Evolutionary conservation across 2,797 vertebrate genomes (phyloP).

Genomic region (Microcaecilia unicolor): DNA sequence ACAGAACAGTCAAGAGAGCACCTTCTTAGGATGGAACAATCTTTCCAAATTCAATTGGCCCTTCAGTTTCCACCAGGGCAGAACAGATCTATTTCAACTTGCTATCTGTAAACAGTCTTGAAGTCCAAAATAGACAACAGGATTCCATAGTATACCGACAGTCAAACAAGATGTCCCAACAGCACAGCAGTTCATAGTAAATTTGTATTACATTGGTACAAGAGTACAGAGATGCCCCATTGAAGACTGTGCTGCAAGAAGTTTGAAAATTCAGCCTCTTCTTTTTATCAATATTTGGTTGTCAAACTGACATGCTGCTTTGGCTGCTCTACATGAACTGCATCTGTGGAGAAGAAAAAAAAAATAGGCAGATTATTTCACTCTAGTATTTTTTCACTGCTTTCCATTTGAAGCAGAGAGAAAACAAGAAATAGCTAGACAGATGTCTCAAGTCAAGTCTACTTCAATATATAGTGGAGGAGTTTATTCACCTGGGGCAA

Average conservation of each 20-base stretch:
- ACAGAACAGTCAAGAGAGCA: conserved; percentile 6
- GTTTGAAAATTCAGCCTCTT: conserved; percentile 23
- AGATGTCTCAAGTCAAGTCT: too few relatives aligned
- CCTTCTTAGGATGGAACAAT: conserved; percentile 14
- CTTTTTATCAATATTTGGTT: conserved; percentile 55
- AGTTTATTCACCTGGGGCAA: too few relatives aligned
- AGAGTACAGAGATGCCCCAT: conserved; percentile 35
- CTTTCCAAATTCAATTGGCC: conserved; percentile 1
- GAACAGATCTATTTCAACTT: conserved; percentile 13
- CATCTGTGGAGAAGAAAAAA: conserved; percentile 40
- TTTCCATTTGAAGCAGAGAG: neutral
- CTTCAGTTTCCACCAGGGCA: conserved; percentile 8
- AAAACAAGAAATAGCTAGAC: neutral
- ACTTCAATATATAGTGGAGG: too few relatives aligned
- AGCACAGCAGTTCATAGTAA: conserved; percentile 35
- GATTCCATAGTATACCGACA: conserved; percentile 38
- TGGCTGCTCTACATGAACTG: conserved; percentile 54
- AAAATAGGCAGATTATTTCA: neutral
- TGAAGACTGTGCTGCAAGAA: conserved; percentile 26
- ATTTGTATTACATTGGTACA: conserved; percentile 36
- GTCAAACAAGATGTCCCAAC: conserved; percentile 42
- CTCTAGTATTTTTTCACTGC: neutral
- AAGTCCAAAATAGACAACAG: conserved; percentile 19
- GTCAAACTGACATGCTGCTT: conserved; percentile 41
- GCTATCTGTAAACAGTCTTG: conserved; percentile 10